Evolutionary conservation across 2,888 invertebrate species (phyloP).

Genomic region (Oeneis ivallda): DNA sequence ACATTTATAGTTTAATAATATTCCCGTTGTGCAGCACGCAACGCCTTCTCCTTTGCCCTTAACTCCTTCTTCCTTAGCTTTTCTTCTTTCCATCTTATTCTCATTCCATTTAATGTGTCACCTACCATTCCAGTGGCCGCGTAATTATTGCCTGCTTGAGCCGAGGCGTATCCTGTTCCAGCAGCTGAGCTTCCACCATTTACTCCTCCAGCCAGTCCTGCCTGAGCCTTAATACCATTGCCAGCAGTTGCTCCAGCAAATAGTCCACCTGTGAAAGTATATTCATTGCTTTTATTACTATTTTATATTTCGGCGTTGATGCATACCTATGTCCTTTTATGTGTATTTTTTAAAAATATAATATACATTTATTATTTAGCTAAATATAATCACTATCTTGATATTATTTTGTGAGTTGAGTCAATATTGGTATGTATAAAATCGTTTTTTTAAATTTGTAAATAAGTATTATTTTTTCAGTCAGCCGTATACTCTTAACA

Average conservation of each 20-base stretch:
- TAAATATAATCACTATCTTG: too few species aligned
- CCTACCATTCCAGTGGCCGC: constrained; percentile 68
- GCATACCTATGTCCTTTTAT: too few species aligned
- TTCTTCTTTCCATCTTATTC: constrained; percentile 56
- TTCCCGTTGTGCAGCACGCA: constrained; percentile 27
- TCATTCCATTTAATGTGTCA: constrained; percentile 49
- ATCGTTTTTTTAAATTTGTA: too few species aligned
- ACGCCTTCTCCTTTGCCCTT: constrained; percentile 29
- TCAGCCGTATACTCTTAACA: too few species aligned
- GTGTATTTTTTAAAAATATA: too few species aligned
- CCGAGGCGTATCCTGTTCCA: constrained; percentile 67
- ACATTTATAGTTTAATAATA: constrained; percentile 9
- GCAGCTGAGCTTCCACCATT: constrained; percentile 55
- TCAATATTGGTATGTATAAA: too few species aligned
- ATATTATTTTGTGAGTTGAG: too few species aligned
- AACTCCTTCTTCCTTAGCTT: constrained; percentile 49
- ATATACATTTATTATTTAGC: too few species aligned
- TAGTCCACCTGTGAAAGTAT: constrained; percentile 65
- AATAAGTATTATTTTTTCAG: too few species aligned
- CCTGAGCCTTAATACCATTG: constrained; percentile 74
- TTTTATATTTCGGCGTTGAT: neutral
- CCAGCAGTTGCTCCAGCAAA: constrained; percentile 83
- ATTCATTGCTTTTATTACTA: too few species aligned
- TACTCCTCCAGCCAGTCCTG: constrained; percentile 77
- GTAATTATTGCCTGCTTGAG: constrained; percentile 61